Evolutionary conservation across 2,888 invertebrate genomes (phyloP).

Genomic region (Cantharis rufa): DNA sequence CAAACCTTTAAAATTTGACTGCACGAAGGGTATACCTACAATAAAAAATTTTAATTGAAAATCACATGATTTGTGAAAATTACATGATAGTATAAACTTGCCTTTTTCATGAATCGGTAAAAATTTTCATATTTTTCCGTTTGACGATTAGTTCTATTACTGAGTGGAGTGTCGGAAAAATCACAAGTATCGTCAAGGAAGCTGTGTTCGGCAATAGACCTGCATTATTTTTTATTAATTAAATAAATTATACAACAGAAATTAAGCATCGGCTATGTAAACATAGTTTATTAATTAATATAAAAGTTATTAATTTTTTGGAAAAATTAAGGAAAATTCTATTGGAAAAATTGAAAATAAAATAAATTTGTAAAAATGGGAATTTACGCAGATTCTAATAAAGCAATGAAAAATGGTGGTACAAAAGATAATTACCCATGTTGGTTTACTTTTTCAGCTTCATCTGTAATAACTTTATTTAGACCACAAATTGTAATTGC

Average conservation of each 20-base stretch:
- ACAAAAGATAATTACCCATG: slow-evolving; percentile 51
- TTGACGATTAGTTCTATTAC: background rate
- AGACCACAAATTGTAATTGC: slow-evolving; percentile 84
- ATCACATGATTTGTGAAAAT: too few species aligned
- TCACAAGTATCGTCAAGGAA: background rate
- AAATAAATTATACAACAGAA: background rate
- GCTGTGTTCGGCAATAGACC: background rate
- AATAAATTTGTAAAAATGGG: too few species aligned
- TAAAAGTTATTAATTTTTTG: too few species aligned
- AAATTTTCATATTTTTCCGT: background rate
- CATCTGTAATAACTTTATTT: slow-evolving; percentile 73
- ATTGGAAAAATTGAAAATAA: too few species aligned
- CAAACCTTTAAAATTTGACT: slow-evolving; percentile 73
- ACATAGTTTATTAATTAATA: too few species aligned
- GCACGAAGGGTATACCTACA: slow-evolving; percentile 6
- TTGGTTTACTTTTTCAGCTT: slow-evolving; percentile 58
- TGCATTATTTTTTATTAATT: background rate
- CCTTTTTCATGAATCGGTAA: background rate
- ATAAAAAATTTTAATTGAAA: too few species aligned
- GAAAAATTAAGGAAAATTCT: too few species aligned
- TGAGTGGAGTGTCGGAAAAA: background rate
- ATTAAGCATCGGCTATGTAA: too few species aligned
- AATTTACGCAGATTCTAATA: too few species aligned
- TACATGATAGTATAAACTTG: too few species aligned
- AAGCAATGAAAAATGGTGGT: too few species aligned